Evolutionary conservation across 2,797 vertebrate species (phyloP).

Genomic region (Liasis olivaceus): DNA sequence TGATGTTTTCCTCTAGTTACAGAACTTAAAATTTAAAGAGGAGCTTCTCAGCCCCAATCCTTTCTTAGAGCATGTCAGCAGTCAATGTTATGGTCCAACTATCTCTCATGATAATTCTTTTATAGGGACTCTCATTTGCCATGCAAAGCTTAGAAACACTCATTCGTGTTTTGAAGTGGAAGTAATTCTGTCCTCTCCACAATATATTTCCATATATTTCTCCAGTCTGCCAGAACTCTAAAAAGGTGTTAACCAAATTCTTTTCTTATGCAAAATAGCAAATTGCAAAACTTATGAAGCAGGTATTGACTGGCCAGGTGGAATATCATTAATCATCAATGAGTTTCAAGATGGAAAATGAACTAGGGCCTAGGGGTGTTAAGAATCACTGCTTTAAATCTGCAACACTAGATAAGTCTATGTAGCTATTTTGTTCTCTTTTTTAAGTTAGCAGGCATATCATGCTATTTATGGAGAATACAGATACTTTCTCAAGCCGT

Average conservation of each 20-base stretch:
- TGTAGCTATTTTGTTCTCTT: background rate
- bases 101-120: background rate
- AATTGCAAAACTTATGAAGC: background rate
- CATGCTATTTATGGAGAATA: background rate
- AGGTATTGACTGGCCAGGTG: background rate
- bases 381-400: background rate
- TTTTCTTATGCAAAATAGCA: background rate
- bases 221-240: background rate
- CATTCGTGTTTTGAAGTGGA: background rate
- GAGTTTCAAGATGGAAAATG: background rate
- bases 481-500: background rate
- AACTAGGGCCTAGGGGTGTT: background rate
- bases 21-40: background rate
- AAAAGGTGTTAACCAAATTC: background rate
- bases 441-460: background rate
- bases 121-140: background rate
- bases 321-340: background rate
- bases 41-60: background rate
- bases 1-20: background rate
- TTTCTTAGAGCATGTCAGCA: background rate
- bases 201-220: background rate
- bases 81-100: background rate
- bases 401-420: background rate
- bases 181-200: background rate
- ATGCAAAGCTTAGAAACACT: background rate